Percentiles rank a stretch among this genome's conserved stretches.
Conservation (phyloP, 1,140 invertebrate species). For the Hycleus cichorii region DNA sequence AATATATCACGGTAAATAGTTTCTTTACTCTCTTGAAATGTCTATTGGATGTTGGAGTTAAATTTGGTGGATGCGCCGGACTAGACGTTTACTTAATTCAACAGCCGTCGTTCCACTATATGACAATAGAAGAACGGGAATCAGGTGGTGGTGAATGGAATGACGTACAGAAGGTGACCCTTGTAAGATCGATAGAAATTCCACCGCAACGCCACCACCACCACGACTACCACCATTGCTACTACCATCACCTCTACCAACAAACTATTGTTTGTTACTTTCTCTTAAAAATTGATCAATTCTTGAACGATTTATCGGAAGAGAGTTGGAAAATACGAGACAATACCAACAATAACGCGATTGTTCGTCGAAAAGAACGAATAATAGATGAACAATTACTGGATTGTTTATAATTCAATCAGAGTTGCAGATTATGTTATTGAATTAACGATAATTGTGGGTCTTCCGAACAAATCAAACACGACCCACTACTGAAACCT, state of each 20-base stretch:
- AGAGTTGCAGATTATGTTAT: too few species aligned
- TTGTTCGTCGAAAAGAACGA: too few species aligned
- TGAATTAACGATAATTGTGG: too few species aligned
- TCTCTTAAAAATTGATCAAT: background rate
- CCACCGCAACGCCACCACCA: slow-evolving; percentile 1
- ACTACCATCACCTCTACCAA: background rate
- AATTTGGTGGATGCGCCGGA: background rate
- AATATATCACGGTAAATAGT: background rate
- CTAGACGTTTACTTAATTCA: background rate
- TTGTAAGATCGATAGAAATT: slow-evolving; percentile 4
- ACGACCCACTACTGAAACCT: too few species aligned
- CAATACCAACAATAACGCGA: too few species aligned
- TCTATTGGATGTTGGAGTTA: background rate
- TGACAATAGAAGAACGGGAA: background rate
- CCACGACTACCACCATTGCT: background rate
- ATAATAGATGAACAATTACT: too few species aligned
- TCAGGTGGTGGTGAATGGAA: slow-evolving; percentile 1
- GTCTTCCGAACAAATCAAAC: too few species aligned
- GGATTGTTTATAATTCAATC: too few species aligned
- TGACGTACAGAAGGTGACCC: slow-evolving; percentile 12
- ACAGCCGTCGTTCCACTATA: background rate
- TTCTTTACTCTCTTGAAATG: background rate
- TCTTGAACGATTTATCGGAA: background rate
- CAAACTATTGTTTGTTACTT: background rate
- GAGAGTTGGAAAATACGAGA: too few species aligned